These are phyloP conservation scores for Drosophila bunnanda DNA, from an alignment of 2,888 invertebrate genomes.

Conservation along the genomic window DNA sequence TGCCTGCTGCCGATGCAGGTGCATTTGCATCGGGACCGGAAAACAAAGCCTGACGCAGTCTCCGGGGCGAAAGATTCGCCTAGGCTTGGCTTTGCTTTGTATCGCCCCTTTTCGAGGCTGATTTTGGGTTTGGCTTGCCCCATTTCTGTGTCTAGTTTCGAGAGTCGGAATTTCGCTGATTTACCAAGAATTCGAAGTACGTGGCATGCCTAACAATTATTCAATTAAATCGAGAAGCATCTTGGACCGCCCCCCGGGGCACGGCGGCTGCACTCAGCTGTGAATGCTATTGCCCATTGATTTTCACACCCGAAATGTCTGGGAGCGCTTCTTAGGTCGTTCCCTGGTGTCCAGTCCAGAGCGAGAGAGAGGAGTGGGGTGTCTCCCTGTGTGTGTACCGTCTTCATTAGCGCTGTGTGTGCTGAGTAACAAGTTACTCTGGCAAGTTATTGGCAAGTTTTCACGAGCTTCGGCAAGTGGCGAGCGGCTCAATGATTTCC, in stretches of 20 bases:
- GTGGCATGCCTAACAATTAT: slow-evolving; percentile 83
- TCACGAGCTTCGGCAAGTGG: slow-evolving; percentile 34
- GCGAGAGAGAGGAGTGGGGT: slow-evolving; percentile 4
- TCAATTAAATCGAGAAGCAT: slow-evolving; percentile 83
- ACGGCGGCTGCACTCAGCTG: slow-evolving; percentile 45
- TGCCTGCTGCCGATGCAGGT: slow-evolving; percentile 23
- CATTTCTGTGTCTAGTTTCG: slow-evolving; percentile 16
- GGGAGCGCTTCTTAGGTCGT: background rate
- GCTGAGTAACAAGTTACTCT: slow-evolving; percentile 50
- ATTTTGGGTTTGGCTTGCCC: background rate
- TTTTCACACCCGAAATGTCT: slow-evolving; percentile 69
- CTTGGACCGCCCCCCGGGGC: slow-evolving; percentile 69
- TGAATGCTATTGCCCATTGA: slow-evolving; percentile 46
- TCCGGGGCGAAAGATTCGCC: slow-evolving; percentile 35
- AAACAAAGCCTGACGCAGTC: slow-evolving; percentile 48
- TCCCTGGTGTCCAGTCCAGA: slow-evolving; percentile 30
- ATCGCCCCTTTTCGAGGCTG: slow-evolving; percentile 47
- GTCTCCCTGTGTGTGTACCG: slow-evolving; percentile 16
- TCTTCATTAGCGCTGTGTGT: slow-evolving; percentile 60
- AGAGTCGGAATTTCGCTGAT: slow-evolving; percentile 27
- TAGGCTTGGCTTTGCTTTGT: slow-evolving; percentile 10
- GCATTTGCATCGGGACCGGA: slow-evolving; percentile 36
- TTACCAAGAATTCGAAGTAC: slow-evolving; percentile 67
- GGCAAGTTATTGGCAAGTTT: slow-evolving; percentile 42
- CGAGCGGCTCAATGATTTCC: slow-evolving; percentile 33